A percentile compares a stretch with the other conserved stretches of the same genome.
Conservation (phyloP, 2,113 vertebrate species). For the Pollimyrus isidori region DNA sequence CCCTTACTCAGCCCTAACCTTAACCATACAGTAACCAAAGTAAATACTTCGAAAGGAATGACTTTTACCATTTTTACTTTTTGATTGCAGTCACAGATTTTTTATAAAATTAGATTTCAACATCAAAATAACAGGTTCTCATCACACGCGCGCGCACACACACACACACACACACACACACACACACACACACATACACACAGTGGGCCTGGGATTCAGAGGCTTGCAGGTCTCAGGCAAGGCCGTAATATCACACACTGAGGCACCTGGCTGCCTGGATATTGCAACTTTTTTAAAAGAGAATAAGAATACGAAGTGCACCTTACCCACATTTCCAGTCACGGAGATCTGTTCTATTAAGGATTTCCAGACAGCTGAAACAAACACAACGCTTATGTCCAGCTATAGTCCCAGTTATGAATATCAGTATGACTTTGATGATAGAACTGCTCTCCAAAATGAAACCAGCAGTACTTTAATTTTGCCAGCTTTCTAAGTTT, state of each 20-base stretch:
- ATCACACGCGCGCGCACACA: neutral
- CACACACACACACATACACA: neutral
- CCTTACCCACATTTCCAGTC: conserved; percentile 63
- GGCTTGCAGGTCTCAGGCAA: neutral
- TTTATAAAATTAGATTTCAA: neutral
- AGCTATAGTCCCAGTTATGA: neutral
- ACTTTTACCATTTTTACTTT: neutral
- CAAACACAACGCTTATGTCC: neutral
- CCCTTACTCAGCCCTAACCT: neutral
- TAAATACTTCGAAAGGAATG: no score
- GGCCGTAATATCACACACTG: neutral
- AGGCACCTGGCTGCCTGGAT: neutral
- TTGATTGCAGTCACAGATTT: neutral
- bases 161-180: no score
- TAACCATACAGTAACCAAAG: no score
- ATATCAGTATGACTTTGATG: neutral
- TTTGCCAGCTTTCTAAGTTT: neutral
- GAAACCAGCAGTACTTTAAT: neutral
- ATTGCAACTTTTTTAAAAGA: neutral
- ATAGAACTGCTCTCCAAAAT: neutral
- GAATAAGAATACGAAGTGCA: neutral
- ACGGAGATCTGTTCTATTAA: conserved; percentile 49
- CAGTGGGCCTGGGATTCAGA: neutral
- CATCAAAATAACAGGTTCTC: neutral
- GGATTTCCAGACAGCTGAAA: conserved; percentile 58